These are phyloP conservation scores for Catharus fuscescens DNA, from an alignment of 2,113 vertebrate species.

Conservation along the genomic window DNA sequence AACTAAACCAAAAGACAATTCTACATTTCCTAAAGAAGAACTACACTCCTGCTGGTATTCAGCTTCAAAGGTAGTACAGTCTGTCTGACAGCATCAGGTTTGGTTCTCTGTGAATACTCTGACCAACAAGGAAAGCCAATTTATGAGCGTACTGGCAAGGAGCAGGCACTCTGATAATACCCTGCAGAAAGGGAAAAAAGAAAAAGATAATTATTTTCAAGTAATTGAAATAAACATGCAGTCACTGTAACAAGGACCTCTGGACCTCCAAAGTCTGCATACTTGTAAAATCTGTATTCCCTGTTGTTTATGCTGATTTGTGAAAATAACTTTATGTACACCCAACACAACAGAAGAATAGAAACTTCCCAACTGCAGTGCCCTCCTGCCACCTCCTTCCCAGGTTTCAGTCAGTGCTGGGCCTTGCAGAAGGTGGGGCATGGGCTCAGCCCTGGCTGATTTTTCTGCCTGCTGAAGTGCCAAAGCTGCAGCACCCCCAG, in stretches of 20 bases:
- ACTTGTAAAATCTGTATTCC: background rate
- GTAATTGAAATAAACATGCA: background rate
- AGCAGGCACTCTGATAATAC: slow-evolving; percentile 90
- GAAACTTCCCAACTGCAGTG: accelerated
- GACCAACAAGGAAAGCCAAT: slow-evolving; percentile 92
- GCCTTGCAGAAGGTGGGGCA: too few species aligned
- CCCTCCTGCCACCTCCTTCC: accelerated
- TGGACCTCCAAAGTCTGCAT: background rate
- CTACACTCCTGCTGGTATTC: background rate
- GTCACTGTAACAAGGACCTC: background rate
- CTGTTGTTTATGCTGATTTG: background rate
- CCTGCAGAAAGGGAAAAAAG: slow-evolving; percentile 68
- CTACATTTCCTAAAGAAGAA: background rate
- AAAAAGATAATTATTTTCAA: background rate
- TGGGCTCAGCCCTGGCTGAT: accelerated
- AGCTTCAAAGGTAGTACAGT: slow-evolving; percentile 88
- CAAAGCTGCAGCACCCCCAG: background rate
- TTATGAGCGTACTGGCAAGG: slow-evolving; percentile 97
- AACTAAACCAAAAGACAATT: background rate
- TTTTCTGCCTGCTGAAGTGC: background rate
- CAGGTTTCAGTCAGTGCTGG: background rate
- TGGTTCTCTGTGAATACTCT: slow-evolving; percentile 90
- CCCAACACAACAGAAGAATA: background rate
- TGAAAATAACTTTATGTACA: background rate
- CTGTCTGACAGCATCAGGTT: slow-evolving; percentile 79